These are phyloP conservation scores for Strix uralensis DNA, from an alignment of 2,113 vertebrate species.

Conservation along the genomic window DNA sequence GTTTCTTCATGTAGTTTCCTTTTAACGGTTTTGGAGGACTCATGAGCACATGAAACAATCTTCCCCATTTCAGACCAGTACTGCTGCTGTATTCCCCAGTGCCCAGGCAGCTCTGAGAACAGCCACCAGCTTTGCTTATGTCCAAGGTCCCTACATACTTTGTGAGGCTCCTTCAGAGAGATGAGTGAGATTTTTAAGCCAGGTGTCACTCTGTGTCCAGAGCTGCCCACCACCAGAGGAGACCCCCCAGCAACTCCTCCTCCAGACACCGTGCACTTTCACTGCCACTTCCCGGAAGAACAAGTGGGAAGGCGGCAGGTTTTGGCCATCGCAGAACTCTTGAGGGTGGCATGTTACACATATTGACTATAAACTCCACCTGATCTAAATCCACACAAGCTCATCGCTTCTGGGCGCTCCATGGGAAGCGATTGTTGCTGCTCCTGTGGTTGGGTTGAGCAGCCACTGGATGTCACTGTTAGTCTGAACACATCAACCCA, in stretches of 20 bases:
- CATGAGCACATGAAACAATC: neutral
- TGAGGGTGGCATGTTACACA: neutral
- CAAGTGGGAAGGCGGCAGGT: neutral
- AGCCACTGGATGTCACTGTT: conserved; percentile 66
- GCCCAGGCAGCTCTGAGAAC: neutral
- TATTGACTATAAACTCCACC: neutral
- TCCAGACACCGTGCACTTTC: neutral
- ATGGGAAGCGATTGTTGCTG: fast-evolving
- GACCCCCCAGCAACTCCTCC: neutral
- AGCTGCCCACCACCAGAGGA: neutral
- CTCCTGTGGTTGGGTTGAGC: neutral
- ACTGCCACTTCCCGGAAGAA: neutral
- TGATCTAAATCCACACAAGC: neutral
- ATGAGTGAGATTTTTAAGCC: neutral
- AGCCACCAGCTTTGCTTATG: neutral
- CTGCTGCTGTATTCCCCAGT: neutral
- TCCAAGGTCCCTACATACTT: neutral
- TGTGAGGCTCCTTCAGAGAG: neutral
- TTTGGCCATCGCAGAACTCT: neutral
- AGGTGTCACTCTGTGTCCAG: neutral
- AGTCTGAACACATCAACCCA: neutral
- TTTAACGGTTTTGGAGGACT: neutral
- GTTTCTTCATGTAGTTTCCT: neutral
- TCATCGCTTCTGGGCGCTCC: neutral
- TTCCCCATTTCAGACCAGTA: neutral